phyloP scores from a whole-genome alignment of 2,113 vertebrate species.

The Leptodactylus fuscus region DNA sequence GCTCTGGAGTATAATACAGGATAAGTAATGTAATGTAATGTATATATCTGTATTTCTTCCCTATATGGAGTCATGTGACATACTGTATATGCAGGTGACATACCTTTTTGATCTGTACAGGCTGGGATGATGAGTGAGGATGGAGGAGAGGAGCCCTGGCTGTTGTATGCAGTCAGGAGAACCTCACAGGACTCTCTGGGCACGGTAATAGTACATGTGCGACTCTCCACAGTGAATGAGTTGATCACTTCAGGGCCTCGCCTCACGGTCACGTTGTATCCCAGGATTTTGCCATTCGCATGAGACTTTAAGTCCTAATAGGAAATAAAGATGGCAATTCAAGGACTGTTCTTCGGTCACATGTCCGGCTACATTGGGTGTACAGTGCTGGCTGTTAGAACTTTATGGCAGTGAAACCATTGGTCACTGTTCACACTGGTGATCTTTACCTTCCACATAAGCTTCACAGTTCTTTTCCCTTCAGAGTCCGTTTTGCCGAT shows the following conservation, averaged over 20 bases:
- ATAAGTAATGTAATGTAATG: too few relatives aligned
- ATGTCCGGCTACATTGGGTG: too few relatives aligned
- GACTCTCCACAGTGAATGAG: conserved; percentile 65
- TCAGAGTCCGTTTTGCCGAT: conserved; percentile 57
- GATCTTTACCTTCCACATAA: conserved; percentile 87
- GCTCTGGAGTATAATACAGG: too few relatives aligned
- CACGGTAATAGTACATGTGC: conserved; percentile 66
- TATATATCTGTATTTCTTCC: too few relatives aligned
- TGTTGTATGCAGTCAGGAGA: conserved; percentile 76
- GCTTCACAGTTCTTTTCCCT: conserved; percentile 66
- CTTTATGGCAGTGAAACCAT: too few relatives aligned
- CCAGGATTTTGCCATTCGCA: conserved; percentile 80
- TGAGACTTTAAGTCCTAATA: conserved; percentile 72
- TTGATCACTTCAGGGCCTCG: conserved; percentile 53
- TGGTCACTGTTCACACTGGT: too few relatives aligned
- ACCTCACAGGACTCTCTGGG: conserved; percentile 65
- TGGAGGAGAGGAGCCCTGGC: conserved; percentile 74
- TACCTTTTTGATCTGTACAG: conserved; percentile 57
- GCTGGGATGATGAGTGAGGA: conserved; percentile 74
- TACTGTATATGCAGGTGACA: too few relatives aligned
- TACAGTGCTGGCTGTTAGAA: too few relatives aligned
- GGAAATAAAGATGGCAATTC: conserved; percentile 21
- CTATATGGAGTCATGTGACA: too few relatives aligned
- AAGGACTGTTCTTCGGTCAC: too few relatives aligned
- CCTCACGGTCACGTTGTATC: conserved; percentile 75